Conservation (phyloP, 1,140 invertebrate genomes). For the Antheraea pernyi region DNA sequence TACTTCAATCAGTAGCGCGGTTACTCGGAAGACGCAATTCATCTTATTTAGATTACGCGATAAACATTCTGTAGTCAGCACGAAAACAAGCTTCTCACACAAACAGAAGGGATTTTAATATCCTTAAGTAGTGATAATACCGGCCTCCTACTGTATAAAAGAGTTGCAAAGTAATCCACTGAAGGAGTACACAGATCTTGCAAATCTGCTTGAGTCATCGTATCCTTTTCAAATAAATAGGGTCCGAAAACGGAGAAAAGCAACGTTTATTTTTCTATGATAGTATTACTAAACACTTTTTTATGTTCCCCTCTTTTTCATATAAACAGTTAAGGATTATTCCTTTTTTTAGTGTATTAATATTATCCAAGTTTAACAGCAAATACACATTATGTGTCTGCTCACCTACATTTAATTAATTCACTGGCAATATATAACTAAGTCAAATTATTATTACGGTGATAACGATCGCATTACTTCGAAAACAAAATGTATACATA, state of each 20-base stretch:
- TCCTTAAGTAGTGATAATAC: conserved; percentile 79
- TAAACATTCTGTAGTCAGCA: conserved; percentile 58
- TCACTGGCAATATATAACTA: no score
- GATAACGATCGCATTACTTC: no score
- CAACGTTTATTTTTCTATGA: conserved; percentile 48
- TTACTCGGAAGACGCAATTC: conserved; percentile 2
- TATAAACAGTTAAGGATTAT: background rate
- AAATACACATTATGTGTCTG: no score
- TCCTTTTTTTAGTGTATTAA: background rate
- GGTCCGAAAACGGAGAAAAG: conserved; percentile 54
- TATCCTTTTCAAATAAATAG: conserved; percentile 74
- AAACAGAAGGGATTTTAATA: conserved; percentile 77
- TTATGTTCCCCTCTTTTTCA: background rate
- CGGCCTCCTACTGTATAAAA: conserved; percentile 68
- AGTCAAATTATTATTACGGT: no score
- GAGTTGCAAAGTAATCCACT: conserved; percentile 77
- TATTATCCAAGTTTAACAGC: no score
- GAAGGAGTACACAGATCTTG: conserved; percentile 65
- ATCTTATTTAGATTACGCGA: conserved; percentile 58
- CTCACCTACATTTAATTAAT: no score
- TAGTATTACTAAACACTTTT: conserved; percentile 15
- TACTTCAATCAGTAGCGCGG: background rate
- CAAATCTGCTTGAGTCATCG: conserved; percentile 74
- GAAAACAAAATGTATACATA: no score
- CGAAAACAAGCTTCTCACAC: conserved; percentile 75